These are phyloP conservation scores for Perca schrenkii DNA, from an alignment of 2,113 vertebrate species.

Conservation along the genomic window DNA sequence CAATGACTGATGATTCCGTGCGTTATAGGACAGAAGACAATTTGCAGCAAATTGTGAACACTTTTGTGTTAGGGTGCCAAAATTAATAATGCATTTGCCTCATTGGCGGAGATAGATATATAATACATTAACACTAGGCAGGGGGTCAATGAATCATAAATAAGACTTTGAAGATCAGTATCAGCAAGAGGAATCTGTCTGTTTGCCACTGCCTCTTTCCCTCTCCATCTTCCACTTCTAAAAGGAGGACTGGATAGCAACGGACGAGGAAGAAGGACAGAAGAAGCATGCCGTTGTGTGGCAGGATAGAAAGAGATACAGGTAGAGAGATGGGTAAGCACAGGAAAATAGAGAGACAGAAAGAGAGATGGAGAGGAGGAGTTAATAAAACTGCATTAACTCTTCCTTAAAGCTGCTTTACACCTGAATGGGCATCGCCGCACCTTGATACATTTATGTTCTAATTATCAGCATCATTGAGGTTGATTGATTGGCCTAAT, in stretches of 20 bases:
- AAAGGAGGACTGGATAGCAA: neutral
- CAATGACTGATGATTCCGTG: slow-evolving; percentile 39
- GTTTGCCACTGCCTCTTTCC: slow-evolving; percentile 17
- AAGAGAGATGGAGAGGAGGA: slow-evolving; percentile 25
- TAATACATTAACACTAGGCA: slow-evolving; percentile 44
- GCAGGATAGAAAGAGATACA: neutral
- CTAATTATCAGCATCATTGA: slow-evolving; percentile 77
- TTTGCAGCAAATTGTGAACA: slow-evolving; percentile 22
- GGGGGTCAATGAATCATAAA: slow-evolving; percentile 66
- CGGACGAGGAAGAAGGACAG: slow-evolving; percentile 1
- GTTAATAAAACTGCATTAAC: slow-evolving; percentile 64
- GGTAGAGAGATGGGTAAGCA: slow-evolving; percentile 27
- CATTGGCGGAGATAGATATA: slow-evolving; percentile 49
- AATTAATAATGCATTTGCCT: slow-evolving; percentile 55
- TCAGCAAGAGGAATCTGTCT: slow-evolving; percentile 23
- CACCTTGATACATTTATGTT: slow-evolving; percentile 72
- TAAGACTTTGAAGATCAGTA: slow-evolving; percentile 60
- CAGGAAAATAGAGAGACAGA: neutral
- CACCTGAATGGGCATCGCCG: slow-evolving; percentile 55
- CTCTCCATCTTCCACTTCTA: slow-evolving; percentile 9
- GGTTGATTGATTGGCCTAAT: slow-evolving; percentile 68
- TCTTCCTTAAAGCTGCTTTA: slow-evolving; percentile 37
- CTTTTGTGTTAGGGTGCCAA: slow-evolving; percentile 40
- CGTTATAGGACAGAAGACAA: slow-evolving; percentile 46
- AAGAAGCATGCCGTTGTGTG: neutral